phyloP scores from a whole-genome alignment of 2,797 vertebrate species.

The Gallinago nigripennis region DNA sequence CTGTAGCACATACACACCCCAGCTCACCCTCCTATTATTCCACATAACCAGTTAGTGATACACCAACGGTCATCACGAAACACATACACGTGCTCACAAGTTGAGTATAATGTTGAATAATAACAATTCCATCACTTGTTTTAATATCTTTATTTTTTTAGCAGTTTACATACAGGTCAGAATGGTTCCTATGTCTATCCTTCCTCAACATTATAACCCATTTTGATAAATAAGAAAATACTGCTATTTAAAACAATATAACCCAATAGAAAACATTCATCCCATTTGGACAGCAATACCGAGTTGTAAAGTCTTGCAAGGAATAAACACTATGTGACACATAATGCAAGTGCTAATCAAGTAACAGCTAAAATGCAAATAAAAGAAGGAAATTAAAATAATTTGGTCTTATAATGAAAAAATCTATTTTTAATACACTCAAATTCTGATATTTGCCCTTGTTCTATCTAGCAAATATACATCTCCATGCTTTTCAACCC shows the following conservation, averaged over 20 bases:
- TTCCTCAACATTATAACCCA: neutral
- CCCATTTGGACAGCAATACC: neutral
- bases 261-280: neutral
- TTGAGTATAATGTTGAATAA: neutral
- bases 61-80: neutral
- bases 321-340: neutral
- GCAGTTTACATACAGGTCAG: neutral
- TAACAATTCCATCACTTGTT: fast-evolving
- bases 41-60: neutral
- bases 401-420: neutral
- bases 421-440: neutral
- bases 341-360: neutral
- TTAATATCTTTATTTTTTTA: neutral
- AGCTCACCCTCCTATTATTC: neutral
- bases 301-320: neutral
- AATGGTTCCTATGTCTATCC: neutral
- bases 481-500: neutral
- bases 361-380: neutral
- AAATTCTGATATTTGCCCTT: neutral
- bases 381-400: neutral
- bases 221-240: neutral
- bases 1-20: neutral
- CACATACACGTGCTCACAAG: neutral
- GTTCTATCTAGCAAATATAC: neutral
- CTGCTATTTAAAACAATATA: neutral